phyloP scores from a whole-genome alignment of 2,113 vertebrate species.

The Microcebus lehilahytsara region DNA sequence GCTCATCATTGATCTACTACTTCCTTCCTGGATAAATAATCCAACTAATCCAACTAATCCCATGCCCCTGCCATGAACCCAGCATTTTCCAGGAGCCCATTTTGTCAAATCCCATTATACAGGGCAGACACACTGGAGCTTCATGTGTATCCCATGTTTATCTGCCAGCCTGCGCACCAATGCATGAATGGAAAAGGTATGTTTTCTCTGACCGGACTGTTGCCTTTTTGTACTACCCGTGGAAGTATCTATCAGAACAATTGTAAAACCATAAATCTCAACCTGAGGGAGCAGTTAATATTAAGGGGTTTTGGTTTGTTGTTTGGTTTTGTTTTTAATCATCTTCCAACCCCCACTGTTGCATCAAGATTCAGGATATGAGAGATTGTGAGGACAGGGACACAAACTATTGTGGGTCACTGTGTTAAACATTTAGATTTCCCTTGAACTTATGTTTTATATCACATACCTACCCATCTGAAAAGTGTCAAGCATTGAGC shows the following conservation, averaged over 20 bases:
- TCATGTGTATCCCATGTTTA: rapidly evolving
- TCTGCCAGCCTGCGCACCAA: not conserved
- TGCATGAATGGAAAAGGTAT: not conserved
- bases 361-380: not conserved
- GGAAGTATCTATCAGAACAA: not conserved
- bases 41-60: not conserved
- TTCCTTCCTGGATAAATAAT: slow-evolving; percentile 6
- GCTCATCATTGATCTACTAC: not conserved
- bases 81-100: not conserved
- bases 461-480: not conserved
- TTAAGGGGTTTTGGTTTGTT: not conserved
- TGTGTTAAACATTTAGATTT: not conserved
- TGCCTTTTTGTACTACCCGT: not conserved
- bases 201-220: not conserved
- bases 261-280: not conserved
- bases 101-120: not conserved
- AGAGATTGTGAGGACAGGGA: not conserved
- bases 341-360: not conserved
- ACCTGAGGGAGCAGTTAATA: not conserved
- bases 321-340: not conserved
- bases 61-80: not conserved
- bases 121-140: not conserved
- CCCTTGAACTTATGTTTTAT: not conserved
- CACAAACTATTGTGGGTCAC: not conserved
- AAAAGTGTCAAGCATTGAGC: not conserved